phyloP scores from a whole-genome alignment of 1,140 invertebrate species.

The Papilio machaon region DNA sequence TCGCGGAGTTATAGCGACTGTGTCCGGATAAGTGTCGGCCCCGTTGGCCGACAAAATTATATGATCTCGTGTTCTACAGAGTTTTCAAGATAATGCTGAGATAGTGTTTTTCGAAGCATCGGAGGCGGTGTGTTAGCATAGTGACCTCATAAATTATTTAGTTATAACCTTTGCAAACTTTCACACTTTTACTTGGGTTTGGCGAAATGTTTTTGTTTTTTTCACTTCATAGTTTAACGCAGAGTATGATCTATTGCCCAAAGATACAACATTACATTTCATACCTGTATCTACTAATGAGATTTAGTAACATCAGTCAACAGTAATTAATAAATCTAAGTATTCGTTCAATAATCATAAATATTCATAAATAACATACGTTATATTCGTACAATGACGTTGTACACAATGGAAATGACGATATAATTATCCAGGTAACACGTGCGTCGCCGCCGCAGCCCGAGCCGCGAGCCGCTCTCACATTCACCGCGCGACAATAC shows the following conservation, averaged over 20 bases:
- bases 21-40: conserved; percentile 49
- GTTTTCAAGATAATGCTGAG: conserved; percentile 55
- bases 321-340: background rate
- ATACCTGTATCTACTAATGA: too few relatives aligned
- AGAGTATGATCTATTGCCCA: too few relatives aligned
- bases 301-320: background rate
- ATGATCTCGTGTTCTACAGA: conserved; percentile 52
- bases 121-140: background rate
- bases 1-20: conserved; percentile 53
- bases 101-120: conserved; percentile 41
- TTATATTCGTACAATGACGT: conserved; percentile 12
- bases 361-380: background rate
- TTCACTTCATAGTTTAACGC: background rate
- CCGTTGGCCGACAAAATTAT: conserved; percentile 41
- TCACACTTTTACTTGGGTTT: background rate
- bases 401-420: conserved; percentile 32
- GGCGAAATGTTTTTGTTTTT: background rate
- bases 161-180: conserved; percentile 19
- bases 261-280: too few relatives aligned
- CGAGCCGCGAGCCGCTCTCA: conserved; percentile 58
- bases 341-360: background rate
- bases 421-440: conserved; percentile 42
- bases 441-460: conserved; percentile 45
- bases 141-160: conserved; percentile 33
- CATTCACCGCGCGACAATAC: conserved; percentile 75